These are phyloP conservation scores for Antrozous pallidus DNA, from an alignment of 2,797 vertebrate species.

Conservation along the genomic window DNA sequence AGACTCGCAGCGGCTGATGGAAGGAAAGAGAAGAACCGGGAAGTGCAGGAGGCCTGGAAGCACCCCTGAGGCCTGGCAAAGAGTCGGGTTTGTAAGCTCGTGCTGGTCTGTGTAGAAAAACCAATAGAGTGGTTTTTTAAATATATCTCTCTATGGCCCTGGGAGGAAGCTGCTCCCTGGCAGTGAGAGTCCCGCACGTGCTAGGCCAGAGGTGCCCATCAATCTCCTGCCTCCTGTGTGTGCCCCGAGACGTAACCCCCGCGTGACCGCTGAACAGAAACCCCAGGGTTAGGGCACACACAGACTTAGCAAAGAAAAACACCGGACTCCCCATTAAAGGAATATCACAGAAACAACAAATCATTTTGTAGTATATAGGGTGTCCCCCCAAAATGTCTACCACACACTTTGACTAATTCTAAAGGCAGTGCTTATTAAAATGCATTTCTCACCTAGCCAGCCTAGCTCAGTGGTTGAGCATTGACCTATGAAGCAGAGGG, in stretches of 20 bases:
- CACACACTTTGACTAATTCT: no score
- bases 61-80: not conserved
- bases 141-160: not conserved
- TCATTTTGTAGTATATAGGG: not conserved
- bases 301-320: conserved; percentile 24
- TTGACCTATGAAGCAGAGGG: no score
- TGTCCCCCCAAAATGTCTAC: no score
- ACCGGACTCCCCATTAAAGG: not conserved
- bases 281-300: not conserved
- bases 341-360: not conserved
- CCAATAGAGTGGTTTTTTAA: not conserved
- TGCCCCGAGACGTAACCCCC: not conserved
- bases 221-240: not conserved
- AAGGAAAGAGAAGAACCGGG: not conserved
- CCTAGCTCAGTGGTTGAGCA: no score
- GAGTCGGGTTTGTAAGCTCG: not conserved
- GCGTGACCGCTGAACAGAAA: not conserved
- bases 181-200: not conserved
- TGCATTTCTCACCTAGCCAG: no score
- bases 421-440: no score
- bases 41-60: not conserved
- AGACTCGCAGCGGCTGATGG: not conserved
- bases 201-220: not conserved
- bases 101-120: not conserved
- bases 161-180: not conserved